phyloP scores from a whole-genome alignment of 1,140 invertebrate species.

The Paramacrobiotus metropolitanus region DNA sequence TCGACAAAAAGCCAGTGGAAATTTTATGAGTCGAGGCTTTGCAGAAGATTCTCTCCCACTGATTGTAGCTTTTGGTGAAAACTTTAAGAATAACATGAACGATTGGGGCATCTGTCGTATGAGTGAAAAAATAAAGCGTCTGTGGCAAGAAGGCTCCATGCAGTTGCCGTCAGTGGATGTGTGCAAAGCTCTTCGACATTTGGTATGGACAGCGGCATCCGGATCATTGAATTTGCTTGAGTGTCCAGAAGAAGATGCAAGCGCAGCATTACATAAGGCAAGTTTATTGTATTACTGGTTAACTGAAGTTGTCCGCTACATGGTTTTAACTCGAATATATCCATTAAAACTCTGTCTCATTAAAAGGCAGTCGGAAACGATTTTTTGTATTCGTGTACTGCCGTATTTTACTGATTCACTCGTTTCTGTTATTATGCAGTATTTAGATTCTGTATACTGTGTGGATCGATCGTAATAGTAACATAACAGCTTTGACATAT shows the following conservation, averaged over 20 bases:
- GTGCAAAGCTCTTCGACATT: conserved; percentile 26
- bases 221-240: conserved; percentile 41
- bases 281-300: not conserved
- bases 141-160: conserved; percentile 13
- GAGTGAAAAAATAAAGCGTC: not conserved
- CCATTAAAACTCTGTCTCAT: no score
- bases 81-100: not conserved
- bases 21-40: not conserved
- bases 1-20: not conserved
- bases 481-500: no score
- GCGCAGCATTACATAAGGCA: not conserved
- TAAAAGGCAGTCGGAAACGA: no score
- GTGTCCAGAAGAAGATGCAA: conserved; percentile 31
- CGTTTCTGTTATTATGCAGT: no score
- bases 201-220: conserved; percentile 51
- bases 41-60: not conserved
- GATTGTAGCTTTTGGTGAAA: not conserved
- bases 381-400: no score
- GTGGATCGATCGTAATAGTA: no score
- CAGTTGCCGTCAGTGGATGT: conserved; percentile 18
- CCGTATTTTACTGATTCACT: no score
- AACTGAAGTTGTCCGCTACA: no score
- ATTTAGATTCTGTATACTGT: no score
- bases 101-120: not conserved
- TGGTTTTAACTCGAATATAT: no score